Percentiles rank a stretch among this genome's conserved stretches.
Evolutionary conservation across 2,797 vertebrate species (phyloP).

Genomic region (Erpetoichthys calabaricus): DNA sequence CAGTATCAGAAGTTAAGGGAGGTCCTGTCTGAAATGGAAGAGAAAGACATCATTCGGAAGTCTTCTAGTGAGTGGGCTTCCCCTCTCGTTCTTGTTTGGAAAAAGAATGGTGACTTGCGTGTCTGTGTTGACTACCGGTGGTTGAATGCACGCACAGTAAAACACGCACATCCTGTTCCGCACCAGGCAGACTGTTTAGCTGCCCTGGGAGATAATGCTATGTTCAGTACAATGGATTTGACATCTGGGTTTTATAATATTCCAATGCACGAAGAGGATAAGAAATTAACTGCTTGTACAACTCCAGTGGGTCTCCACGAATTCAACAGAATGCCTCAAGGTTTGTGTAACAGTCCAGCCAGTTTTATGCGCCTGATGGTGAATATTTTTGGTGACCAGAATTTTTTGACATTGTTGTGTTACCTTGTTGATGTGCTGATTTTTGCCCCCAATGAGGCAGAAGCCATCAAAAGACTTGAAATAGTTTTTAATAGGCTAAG

Average conservation of each 20-base stretch:
- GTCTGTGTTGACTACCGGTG: too few relatives aligned
- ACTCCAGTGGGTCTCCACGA: background rate
- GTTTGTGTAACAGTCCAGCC: background rate
- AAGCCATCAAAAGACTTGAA: background rate
- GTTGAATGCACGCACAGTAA: too few relatives aligned
- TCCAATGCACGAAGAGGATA: slow-evolving; percentile 1
- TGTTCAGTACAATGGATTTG: background rate
- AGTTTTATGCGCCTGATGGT: background rate
- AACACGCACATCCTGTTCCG: too few relatives aligned
- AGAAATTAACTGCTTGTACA: background rate
- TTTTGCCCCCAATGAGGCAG: background rate
- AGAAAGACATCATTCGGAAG: too few relatives aligned
- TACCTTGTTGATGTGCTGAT: background rate
- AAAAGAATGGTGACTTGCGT: too few relatives aligned
- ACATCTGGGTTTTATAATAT: background rate
- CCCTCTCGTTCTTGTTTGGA: too few relatives aligned
- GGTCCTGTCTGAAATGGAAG: too few relatives aligned
- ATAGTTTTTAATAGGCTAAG: background rate
- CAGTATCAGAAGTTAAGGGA: too few relatives aligned
- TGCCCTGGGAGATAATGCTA: background rate
- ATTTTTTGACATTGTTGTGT: background rate
- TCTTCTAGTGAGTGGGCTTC: too few relatives aligned
- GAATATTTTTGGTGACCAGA: background rate
- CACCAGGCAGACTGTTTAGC: slow-evolving; percentile 2
- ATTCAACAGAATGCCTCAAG: background rate